A percentile compares a stretch with the other conserved stretches of the same genome.
phyloP scores from a whole-genome alignment of 2,113 vertebrate genomes.

The Cariama cristata region DNA sequence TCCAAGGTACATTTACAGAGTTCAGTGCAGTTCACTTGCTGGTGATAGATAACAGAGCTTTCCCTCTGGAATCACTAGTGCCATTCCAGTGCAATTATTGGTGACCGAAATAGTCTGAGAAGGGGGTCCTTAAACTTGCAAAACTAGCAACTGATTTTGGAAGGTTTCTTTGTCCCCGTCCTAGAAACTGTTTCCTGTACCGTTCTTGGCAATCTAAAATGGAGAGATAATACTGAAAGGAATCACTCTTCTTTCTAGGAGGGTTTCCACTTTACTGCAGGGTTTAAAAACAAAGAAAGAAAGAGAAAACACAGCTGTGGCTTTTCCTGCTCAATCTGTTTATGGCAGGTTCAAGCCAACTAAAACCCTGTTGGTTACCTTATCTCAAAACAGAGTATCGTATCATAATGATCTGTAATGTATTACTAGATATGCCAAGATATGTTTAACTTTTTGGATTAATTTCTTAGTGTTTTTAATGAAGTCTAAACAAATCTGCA shows the following conservation, averaged over 20 bases:
- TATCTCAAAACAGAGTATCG: not conserved
- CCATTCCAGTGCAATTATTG: not conserved
- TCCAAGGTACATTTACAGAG: not conserved
- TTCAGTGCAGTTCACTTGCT: not conserved
- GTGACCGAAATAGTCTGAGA: not conserved
- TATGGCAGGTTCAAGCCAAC: not conserved
- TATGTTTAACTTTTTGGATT: not conserved
- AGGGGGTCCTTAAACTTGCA: not conserved
- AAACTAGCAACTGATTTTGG: not conserved
- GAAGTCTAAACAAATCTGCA: not conserved
- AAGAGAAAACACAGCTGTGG: not conserved
- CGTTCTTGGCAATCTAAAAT: not conserved
- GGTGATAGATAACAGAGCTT: conserved; percentile 4
- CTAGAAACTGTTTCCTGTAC: not conserved
- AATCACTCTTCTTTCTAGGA: not conserved
- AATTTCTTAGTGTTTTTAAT: not conserved
- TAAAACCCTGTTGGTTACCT: not conserved
- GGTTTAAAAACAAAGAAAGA: not conserved
- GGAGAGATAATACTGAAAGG: not conserved
- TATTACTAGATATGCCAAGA: not conserved
- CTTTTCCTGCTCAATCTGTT: not conserved
- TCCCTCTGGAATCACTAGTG: conserved; percentile 9
- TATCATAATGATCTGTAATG: not conserved
- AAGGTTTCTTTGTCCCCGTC: not conserved
- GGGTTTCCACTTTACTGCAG: not conserved